Base-by-base conservation (phyloP, 2,888 invertebrate species). In the Cheilosia vulpina region DNA sequence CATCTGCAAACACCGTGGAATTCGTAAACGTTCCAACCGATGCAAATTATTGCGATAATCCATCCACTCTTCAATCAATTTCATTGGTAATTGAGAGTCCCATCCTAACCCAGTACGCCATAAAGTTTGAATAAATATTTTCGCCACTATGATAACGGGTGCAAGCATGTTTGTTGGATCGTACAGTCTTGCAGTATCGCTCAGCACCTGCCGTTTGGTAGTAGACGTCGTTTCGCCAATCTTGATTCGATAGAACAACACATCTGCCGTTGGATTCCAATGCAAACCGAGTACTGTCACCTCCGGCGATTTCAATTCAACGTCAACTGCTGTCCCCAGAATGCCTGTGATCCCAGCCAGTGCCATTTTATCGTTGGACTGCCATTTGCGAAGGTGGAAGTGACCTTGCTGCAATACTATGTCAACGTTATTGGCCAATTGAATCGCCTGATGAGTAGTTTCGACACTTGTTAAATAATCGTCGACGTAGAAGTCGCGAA, bases 101-200 rank as follows among this genome's bases (percentile, higher is more conserved):
- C n/a, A n/a, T n/a, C n/a, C n/a, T n/a, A n/a, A n/a, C n/a, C n/a
- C n/a, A n/a, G n/a, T n/a, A n/a, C n/a, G n/a, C n/a, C n/a, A n/a
- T n/a, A n/a, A n/a, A n/a, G n/a, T n/a, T n/a, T n/a, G n/a, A n/a
- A n/a, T n/a, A n/a, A n/a, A n/a, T n/a, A n/a, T n/a, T 21, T 71
- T 60, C 5, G 63, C 63, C 73, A 66, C 27, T 24, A 75, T 75
- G 27, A 66, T 47, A 17, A 76, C 52, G n/a, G 66, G 58, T 41
- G 66, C 66, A 31, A 76, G 41, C 50, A 50, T 76, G 11, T 76
- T 76, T 21, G 58, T 76, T 38, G 58, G 50, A 13, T 73, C 34
- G 17, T 73, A 63, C 47, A 75, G 38, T 38, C 43, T 19, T 5
- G 52, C 24, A 52, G 19, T 55, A 73, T 55, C 63, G 38, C 73